Base-by-base conservation (phyloP, 23 tunicate species). In the Clavelina lepadiformis region DNA sequence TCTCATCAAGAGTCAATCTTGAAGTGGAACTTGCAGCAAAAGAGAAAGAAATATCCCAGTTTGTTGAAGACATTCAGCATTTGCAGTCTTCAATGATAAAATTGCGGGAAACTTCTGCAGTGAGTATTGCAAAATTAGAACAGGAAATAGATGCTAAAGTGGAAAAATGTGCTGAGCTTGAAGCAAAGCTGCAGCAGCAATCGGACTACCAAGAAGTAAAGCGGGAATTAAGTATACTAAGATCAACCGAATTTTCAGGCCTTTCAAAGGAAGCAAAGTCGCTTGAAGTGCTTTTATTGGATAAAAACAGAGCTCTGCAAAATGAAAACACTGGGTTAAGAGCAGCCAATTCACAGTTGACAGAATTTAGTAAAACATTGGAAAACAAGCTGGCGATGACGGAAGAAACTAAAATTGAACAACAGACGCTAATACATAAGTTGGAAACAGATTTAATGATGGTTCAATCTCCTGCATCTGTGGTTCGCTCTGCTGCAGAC, bases 41-140 rank as follows among this genome's bases (percentile, higher is more conserved):
- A 76, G 99, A 94, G 49, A 82, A 74, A 33, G 99, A 94, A 61
- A 79, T 94, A n/a, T 38, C 80, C 22, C 97, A 89, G 66, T 69
- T 89, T 23, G 87, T 89, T 34, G 97, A 89, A 54, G 89, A 89
- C 44, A 76, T 89, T 8, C 88, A 81, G 33, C 88, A 81, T 70
- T 41, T 89, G 56, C 97, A 89, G 50, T 46, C 51, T 18, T 69
- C 79, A 19, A 72, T 89, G 80, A 57, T 56, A 28, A 89, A 81
- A 75, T 46, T 81, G 38, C 61, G 89, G 26, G 97, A 89, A 53
- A 53, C 89, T 34, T 64, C 97, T 28, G 79, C 89, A 0, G 15
- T 67, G 23, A 61, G 58, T 6, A 81, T 89, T 38, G 85, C 79
- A 18, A 75, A 75, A 30, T 46, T 89, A 4, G 97, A 89, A 63